Evolutionary conservation across 2,797 vertebrate genomes (phyloP), one percentile per base, ranked within the genome.

Genomic region (Aulostomus chinensis): DNA sequence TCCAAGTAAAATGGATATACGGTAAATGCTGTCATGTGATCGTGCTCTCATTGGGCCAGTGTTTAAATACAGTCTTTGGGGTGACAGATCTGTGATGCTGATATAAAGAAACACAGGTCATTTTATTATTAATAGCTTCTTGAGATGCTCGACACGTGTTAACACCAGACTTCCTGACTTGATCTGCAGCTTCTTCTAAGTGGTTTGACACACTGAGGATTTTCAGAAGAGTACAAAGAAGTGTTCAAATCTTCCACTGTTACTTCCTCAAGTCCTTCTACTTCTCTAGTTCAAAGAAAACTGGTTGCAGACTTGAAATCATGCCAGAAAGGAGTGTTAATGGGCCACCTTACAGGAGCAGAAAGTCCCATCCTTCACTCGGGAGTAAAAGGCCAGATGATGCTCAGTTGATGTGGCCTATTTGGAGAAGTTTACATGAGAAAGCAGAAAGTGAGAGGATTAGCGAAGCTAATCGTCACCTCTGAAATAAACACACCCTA

Each of bases 401-500:
- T 31, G 32, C 45, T 80, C 52, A 61, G 53, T 73, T 60, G 59
- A 69, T 68, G 67, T 49, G 24, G 69, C 56, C 25, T 28, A 48
- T 36, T 66, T 7, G 1, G 49, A 21, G 11, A n/a, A 5, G 29
- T 89, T 85, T 69, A 36, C 83, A 87, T 85, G 66, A 80, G 33
- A 88, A 89, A 81, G 78, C n/a, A n/a, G n/a, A 46, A 58, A 40
- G 51, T 67, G 64, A 76, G 41, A 53, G 38, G 68, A 76, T 74
- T 83, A 73, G 49, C 25, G 45, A 56, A 36, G 52, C 4, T 5
- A 51, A 54, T 45, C 21, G 7, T 32, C 68, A 25, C 71, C 73
- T 59, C 55, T 56, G 54, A 86, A 63, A 72, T 76, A 72, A 84
- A 83, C 80, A 78, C 48, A 18, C 24, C 0, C 17, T 55, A 80